Base-by-base conservation (phyloP, 2,888 invertebrate species). In the Dolichomitus sp. region DNA sequence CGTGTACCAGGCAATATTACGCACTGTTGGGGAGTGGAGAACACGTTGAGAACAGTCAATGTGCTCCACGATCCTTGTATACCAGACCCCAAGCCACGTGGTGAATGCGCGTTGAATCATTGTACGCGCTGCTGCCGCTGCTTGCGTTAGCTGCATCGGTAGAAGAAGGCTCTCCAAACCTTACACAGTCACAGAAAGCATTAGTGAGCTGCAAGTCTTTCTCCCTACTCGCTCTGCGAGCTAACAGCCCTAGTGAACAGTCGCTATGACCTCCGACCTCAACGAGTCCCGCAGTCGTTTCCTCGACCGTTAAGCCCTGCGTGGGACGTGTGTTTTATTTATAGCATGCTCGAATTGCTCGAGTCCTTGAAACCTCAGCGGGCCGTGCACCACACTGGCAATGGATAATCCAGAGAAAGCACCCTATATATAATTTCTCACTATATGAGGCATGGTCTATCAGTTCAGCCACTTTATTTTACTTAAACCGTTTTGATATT, bases 51-150 rank as follows among this genome's bases (percentile, higher is more conserved):
- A 40, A 27, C 40, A 52, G 50, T 66, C 54, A 57, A 54, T 52
- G 45, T 69, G 19, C 17, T 14, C 7, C 37, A n/a, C 7, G 33
- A 27, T 12, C 68, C 66, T 52, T 27, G 40, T n/a, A 23, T n/a
- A 57, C 27, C 57, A 42, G 27, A 54, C 33, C 40, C 50, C 11
- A 42, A 66, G 54, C 69, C 73, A 63, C 73, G 73, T 50, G 65
- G 30, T 48, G 77, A 81, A 81, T 81, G 81, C 81, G 73, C 57
- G 33, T 74, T 57, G 74, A 74, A 81, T 81, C 42, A 69, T 59
- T 59, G 37, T 57, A 37, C 69, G 52, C 40, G 37, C 19, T 37
- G 33, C 33, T 6, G 63, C 45, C 40, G 37, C 19, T 37, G 33
- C 33, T 6, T 40, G 30, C 17, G 61, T 77, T 52, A 45, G 33